Conservation (phyloP, 1,140 invertebrate genomes). For the Theocolax elegans region DNA sequence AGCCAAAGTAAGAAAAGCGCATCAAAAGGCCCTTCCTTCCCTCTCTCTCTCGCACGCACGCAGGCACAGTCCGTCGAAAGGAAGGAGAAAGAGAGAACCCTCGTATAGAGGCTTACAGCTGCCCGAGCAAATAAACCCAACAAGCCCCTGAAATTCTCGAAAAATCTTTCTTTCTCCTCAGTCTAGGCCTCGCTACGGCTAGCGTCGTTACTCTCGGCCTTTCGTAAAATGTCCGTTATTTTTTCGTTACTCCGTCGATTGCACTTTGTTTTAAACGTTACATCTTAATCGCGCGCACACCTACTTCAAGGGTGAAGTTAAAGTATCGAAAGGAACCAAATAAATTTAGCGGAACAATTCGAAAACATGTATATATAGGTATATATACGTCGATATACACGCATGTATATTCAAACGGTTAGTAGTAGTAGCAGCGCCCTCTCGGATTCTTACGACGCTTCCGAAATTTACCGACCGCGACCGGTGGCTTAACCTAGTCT, state of each 20-base stretch:
- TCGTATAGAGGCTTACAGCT: no score
- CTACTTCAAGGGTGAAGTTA: no score
- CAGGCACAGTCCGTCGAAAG: slow-evolving; percentile 34
- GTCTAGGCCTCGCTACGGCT: not conserved
- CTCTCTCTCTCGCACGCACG: slow-evolving; percentile 33
- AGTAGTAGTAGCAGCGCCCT: slow-evolving; percentile 2
- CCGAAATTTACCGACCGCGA: slow-evolving; percentile 23
- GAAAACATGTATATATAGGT: no score
- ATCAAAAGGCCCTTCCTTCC: not conserved
- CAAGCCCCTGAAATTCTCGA: slow-evolving; percentile 2
- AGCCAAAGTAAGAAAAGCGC: slow-evolving; percentile 20
- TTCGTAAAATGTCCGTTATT: no score
- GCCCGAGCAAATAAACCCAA: slow-evolving; percentile 52
- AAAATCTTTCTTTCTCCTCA: slow-evolving; percentile 14
- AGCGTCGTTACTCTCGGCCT: no score
- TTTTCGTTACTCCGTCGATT: no score
- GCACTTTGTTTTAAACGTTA: no score
- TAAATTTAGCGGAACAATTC: no score
- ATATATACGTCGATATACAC: no score
- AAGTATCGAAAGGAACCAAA: no score
- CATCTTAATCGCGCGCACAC: no score
- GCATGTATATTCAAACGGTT: no score
- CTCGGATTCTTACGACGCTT: not conserved
- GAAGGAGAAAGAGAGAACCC: not conserved
- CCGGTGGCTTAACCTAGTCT: slow-evolving; percentile 6